phyloP scores from a whole-genome alignment of 2,797 vertebrate species.

The Cryptoblepharus egeriae region DNA sequence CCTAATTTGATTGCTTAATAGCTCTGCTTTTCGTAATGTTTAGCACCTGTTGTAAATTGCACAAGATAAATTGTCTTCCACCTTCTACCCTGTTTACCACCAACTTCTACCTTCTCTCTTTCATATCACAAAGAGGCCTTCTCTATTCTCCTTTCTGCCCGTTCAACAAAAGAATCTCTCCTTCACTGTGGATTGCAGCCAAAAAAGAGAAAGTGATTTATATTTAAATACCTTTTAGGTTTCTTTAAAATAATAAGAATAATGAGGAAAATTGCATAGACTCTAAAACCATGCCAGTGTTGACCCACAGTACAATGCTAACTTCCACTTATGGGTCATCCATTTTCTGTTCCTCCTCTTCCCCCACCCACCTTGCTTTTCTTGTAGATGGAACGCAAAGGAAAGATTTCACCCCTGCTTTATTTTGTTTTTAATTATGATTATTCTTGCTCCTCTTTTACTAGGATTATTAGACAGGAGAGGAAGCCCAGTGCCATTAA shows the following conservation, averaged over 20 bases:
- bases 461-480: slow-evolving; percentile 79
- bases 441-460: slow-evolving; percentile 56
- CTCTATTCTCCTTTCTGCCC: slow-evolving; percentile 57
- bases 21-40: slow-evolving; percentile 83
- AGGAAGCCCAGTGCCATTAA: slow-evolving; percentile 80
- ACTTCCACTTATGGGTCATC: slow-evolving; percentile 69
- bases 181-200: slow-evolving; percentile 56
- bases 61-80: slow-evolving; percentile 79
- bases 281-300: slow-evolving; percentile 58
- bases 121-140: slow-evolving; percentile 58
- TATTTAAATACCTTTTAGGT: slow-evolving; percentile 66
- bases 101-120: slow-evolving; percentile 75
- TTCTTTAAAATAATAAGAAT: slow-evolving; percentile 50
- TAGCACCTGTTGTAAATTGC: slow-evolving; percentile 87
- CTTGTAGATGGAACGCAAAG: slow-evolving; percentile 37
- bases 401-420: background rate
- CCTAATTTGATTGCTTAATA: slow-evolving; percentile 87
- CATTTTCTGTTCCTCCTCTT: slow-evolving; percentile 38
- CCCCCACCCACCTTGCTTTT: slow-evolving; percentile 48
- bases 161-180: slow-evolving; percentile 62
- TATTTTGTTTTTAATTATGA: background rate
- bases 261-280: slow-evolving; percentile 48
- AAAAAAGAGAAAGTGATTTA: slow-evolving; percentile 58
- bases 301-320: slow-evolving; percentile 69
- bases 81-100: slow-evolving; percentile 75